Evolutionary conservation across 2,888 invertebrate species (phyloP), one percentile per base, ranked within the genome.

Genomic region (Oligia latruncula): DNA sequence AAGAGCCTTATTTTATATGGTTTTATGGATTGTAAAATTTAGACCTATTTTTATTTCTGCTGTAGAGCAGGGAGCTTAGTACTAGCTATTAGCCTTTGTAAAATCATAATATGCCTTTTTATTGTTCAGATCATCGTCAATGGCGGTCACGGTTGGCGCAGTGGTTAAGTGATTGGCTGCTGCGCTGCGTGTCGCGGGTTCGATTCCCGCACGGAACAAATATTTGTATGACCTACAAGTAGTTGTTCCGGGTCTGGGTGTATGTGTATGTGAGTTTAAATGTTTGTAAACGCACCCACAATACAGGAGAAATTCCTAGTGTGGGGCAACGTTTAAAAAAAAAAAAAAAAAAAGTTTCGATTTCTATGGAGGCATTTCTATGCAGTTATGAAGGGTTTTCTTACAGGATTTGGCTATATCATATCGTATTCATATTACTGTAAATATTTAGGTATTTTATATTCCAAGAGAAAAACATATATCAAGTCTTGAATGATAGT

Each of bases 11-110:
- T 84, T 84, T 80, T 86, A 86, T 83, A 66, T 71, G 77, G 84
- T 86, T 85, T 86, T 85, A 85, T 85, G 83, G 83, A 68, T 84
- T 80, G 78, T 86, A 82, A 87, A 86, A 87, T 80, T 70, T 82
- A 80, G 64, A 71, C 65, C 20, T 70, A 81, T 58, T 40, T 78
- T 84, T 74, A 87, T 84, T 81, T 71, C 73, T 75, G 35, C 15
- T 77, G 75, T 62, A 46, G 67, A 62, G 72, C 29, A 58, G 23
- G 35, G 46, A 75, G 74, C 58, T 85, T 72, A 77, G 68, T 46
- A 64, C 49, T 58, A 77, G 62, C 58, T 46, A 71, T 74, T 77
- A 82, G 66, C 6, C 43, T 78, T 78, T 85, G 55, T 74, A 74
- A 78, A 72, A 66, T 74, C 58, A 64, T 71, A 75, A 70, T 52